Evolutionary conservation across 2,888 invertebrate species (phyloP).

Genomic region (Parnassius glacialis): DNA sequence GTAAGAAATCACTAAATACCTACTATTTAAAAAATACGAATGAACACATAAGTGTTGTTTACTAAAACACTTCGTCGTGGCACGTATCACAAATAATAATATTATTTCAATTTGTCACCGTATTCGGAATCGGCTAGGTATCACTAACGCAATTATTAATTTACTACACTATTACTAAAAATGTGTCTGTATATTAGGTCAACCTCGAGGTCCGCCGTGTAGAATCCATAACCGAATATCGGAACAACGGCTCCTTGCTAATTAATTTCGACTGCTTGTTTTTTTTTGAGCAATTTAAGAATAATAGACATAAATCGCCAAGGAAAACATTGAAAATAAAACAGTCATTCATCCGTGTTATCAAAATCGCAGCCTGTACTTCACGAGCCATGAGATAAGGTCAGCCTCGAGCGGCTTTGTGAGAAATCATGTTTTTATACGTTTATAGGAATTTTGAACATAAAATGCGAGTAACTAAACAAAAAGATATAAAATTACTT

Average conservation of each 20-base stretch:
- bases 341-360: conserved; percentile 44
- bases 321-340: conserved; percentile 44
- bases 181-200: conserved; percentile 6
- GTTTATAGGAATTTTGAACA: too few relatives aligned
- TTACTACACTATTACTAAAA: background rate
- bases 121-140: too few relatives aligned
- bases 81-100: too few relatives aligned
- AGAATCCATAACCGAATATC: conserved; percentile 40
- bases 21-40: too few relatives aligned
- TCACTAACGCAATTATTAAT: too few relatives aligned
- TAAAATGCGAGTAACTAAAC: too few relatives aligned
- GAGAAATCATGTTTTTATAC: background rate
- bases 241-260: conserved; percentile 56
- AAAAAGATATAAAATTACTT: too few relatives aligned
- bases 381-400: conserved; percentile 49
- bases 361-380: conserved; percentile 42
- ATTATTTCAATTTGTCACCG: too few relatives aligned
- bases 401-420: conserved; percentile 29
- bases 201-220: background rate
- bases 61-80: too few relatives aligned
- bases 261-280: conserved; percentile 55
- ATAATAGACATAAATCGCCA: conserved; percentile 48
- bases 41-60: too few relatives aligned
- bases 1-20: too few relatives aligned
- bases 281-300: conserved; percentile 48